Conservation (phyloP, 2,888 invertebrate genomes). For the Hirtodrosophila cameraria region DNA sequence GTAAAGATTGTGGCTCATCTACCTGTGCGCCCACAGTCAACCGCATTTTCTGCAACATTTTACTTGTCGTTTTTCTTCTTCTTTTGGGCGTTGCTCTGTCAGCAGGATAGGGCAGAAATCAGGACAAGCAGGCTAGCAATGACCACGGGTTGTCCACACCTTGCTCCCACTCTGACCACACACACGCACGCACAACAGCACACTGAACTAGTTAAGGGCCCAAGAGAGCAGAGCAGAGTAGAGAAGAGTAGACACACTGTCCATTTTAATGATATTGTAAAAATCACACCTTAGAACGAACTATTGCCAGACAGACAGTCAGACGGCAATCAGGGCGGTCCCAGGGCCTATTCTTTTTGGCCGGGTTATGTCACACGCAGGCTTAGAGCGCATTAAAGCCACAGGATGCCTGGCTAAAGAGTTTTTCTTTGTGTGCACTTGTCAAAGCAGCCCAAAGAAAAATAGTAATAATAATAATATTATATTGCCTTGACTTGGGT, state of each 20-base stretch:
- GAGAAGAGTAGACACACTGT: slow-evolving; percentile 3
- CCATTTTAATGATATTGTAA: slow-evolving; percentile 78
- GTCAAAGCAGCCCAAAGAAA: slow-evolving; percentile 49
- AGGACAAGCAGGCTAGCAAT: slow-evolving; percentile 37
- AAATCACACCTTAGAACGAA: slow-evolving; percentile 76
- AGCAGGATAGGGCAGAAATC: slow-evolving; percentile 54
- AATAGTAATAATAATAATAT: slow-evolving; percentile 32
- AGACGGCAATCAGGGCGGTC: slow-evolving; percentile 80
- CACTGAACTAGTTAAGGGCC: slow-evolving; percentile 42
- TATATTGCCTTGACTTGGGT: slow-evolving; percentile 21
- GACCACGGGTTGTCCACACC: slow-evolving; percentile 77
- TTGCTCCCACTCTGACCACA: slow-evolving; percentile 72
- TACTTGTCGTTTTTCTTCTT: slow-evolving; percentile 29
- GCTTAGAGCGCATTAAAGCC: slow-evolving; percentile 75
- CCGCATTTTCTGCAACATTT: slow-evolving; percentile 44
- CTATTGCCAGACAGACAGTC: slow-evolving; percentile 30
- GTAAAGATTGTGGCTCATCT: slow-evolving; percentile 32
- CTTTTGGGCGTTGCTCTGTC: slow-evolving; percentile 73
- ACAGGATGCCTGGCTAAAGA: slow-evolving; percentile 71
- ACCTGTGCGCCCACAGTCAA: slow-evolving; percentile 49
- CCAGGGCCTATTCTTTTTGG: slow-evolving; percentile 35
- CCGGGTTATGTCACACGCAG: slow-evolving; percentile 77
- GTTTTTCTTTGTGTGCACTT: slow-evolving; percentile 67
- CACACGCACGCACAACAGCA: slow-evolving; percentile 34
- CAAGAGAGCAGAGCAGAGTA: slow-evolving; percentile 3